Evolutionary conservation across 2,797 vertebrate genomes (phyloP).

Genomic region (Eospalax fontanierii): DNA sequence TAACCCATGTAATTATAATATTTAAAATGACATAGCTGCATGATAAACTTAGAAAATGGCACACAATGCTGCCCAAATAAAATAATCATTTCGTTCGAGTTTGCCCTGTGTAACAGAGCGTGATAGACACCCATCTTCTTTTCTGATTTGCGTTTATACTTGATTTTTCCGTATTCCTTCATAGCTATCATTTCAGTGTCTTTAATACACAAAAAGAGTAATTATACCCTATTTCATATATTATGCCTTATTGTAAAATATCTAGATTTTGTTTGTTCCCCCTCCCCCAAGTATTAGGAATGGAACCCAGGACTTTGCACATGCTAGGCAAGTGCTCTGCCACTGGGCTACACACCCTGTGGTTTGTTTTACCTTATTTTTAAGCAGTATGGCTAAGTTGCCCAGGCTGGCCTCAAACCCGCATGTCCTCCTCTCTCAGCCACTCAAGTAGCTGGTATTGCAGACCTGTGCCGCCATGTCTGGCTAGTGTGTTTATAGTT

Average conservation of each 20-base stretch:
- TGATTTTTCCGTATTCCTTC: slow-evolving; percentile 12
- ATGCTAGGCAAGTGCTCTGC: not conserved
- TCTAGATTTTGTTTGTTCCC: not conserved
- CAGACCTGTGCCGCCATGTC: not conserved
- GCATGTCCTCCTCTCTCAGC: not conserved
- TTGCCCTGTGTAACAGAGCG: not conserved
- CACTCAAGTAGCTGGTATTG: not conserved
- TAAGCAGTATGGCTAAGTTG: not conserved
- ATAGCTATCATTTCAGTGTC: not conserved
- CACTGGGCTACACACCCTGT: not conserved
- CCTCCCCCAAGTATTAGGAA: not conserved
- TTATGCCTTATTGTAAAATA: not conserved
- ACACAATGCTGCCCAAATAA: not conserved
- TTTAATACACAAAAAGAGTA: not conserved
- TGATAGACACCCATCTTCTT: slow-evolving; percentile 1
- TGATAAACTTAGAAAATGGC: slow-evolving; percentile 13
- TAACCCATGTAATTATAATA: slow-evolving; percentile 54
- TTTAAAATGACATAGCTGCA: slow-evolving; percentile 54
- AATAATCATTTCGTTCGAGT: not conserved
- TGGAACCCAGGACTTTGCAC: not conserved
- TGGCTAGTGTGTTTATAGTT: not conserved
- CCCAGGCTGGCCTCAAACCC: not conserved
- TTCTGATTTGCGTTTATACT: slow-evolving; percentile 5
- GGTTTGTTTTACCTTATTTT: not conserved
- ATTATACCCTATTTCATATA: not conserved